A percentile compares a stretch with the other conserved stretches of the same genome.
These are phyloP conservation scores for Neoitamus cyanurus DNA, from an alignment of 2,888 invertebrate genomes.

Conservation along the genomic window DNA sequence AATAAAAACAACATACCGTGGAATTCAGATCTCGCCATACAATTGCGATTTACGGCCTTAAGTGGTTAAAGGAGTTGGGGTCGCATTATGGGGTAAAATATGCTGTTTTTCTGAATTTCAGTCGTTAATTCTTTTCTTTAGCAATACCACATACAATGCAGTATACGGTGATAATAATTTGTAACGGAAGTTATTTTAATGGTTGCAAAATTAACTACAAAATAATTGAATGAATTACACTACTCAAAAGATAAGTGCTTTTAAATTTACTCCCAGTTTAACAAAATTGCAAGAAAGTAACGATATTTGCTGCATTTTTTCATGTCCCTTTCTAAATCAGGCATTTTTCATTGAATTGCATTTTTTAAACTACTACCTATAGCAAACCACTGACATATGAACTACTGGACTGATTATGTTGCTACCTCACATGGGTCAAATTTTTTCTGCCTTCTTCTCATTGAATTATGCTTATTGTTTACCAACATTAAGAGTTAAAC, in stretches of 20 bases:
- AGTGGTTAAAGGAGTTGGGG: background rate
- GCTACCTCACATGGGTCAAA: too few relatives aligned
- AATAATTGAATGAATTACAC: background rate
- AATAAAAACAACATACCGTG: background rate
- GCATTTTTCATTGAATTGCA: too few relatives aligned
- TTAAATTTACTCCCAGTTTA: too few relatives aligned
- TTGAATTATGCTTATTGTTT: too few relatives aligned
- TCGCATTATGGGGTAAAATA: background rate
- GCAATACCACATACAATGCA: background rate
- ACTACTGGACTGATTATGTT: too few relatives aligned
- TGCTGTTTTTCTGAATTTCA: background rate
- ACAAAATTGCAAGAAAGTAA: too few relatives aligned
- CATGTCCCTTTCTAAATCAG: too few relatives aligned
- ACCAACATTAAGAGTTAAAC: too few relatives aligned
- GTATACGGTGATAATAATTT: background rate
- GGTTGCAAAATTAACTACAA: background rate
- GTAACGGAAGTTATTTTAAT: slow-evolving; percentile 36
- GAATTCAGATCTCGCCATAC: slow-evolving; percentile 9
- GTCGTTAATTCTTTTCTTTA: background rate
- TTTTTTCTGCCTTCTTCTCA: too few relatives aligned
- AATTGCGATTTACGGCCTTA: background rate
- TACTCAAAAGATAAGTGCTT: background rate
- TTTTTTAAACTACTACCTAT: too few relatives aligned
- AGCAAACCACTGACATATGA: too few relatives aligned
- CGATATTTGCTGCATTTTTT: too few relatives aligned